Percentiles rank a stretch among this genome's conserved stretches.
Evolutionary conservation across 2,888 invertebrate species (phyloP).

Genomic region (Aromia moschata): DNA sequence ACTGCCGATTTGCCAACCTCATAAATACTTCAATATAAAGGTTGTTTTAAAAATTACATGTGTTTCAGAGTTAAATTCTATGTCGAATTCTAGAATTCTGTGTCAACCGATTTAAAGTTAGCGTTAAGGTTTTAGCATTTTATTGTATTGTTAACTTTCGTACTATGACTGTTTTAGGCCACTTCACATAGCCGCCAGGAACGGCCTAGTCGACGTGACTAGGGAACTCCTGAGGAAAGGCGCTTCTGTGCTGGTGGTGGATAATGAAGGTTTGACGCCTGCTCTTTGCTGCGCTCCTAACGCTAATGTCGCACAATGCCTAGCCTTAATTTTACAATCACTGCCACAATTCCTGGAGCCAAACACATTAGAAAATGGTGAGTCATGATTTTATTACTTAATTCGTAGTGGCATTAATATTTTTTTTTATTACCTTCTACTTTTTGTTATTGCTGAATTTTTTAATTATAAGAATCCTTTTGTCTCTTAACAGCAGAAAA

Average conservation of each 20-base stretch:
- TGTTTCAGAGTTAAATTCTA: too few relatives aligned
- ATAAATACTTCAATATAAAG: too few relatives aligned
- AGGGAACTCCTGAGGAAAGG: conserved; percentile 68
- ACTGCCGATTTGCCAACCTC: too few relatives aligned
- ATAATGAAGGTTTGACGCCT: conserved; percentile 70
- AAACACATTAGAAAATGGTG: conserved; percentile 35
- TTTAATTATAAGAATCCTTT: too few relatives aligned
- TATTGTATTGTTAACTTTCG: conserved; percentile 18
- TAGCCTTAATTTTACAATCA: conserved; percentile 65
- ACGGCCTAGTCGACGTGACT: conserved; percentile 70
- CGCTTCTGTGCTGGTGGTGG: conserved; percentile 68
- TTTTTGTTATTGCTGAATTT: too few relatives aligned
- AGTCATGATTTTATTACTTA: conserved; percentile 27
- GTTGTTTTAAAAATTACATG: too few relatives aligned
- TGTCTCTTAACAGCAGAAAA: too few relatives aligned
- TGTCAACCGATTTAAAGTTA: too few relatives aligned
- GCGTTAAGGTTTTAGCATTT: not conserved
- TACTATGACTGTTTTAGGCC: too few relatives aligned
- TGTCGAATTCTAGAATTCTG: too few relatives aligned
- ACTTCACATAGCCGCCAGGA: conserved; percentile 70
- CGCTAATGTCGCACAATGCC: conserved; percentile 69
- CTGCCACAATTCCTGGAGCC: conserved; percentile 36
- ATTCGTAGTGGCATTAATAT: too few relatives aligned
- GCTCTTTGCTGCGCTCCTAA: conserved; percentile 72
- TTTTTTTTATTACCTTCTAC: too few relatives aligned